phyloP scores from a whole-genome alignment of 2,113 vertebrate species.

The Sinocyclocheilus grahami region DNA sequence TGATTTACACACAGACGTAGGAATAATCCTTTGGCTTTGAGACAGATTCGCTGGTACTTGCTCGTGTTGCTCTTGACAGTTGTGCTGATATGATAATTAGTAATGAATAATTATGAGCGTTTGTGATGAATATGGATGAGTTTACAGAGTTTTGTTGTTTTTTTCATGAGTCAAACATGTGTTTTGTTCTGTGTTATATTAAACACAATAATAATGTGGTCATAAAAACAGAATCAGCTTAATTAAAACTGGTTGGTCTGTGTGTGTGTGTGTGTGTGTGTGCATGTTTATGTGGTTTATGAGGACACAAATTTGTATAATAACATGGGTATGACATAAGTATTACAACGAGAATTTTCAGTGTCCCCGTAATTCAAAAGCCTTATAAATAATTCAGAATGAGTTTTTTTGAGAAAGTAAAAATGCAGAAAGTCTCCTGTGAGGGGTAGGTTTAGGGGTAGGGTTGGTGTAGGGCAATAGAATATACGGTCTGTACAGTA shows the following conservation, averaged over 20 bases:
- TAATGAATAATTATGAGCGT: constrained; percentile 44
- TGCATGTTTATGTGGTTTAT: too few relatives aligned
- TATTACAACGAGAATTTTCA: too few relatives aligned
- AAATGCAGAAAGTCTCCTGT: too few relatives aligned
- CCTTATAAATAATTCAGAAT: too few relatives aligned
- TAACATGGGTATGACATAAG: too few relatives aligned
- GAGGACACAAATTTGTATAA: too few relatives aligned
- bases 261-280: neutral
- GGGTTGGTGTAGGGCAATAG: too few relatives aligned
- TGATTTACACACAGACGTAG: neutral
- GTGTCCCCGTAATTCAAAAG: too few relatives aligned
- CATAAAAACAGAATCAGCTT: constrained; percentile 7
- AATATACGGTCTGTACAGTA: too few relatives aligned
- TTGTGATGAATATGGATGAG: constrained; percentile 40
- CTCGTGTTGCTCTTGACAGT: constrained; percentile 27
- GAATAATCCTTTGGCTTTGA: neutral
- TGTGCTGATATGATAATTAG: constrained; percentile 43
- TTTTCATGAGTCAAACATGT: neutral
- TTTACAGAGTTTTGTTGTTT: constrained; percentile 33
- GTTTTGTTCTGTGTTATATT: neutral
- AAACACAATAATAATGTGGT: neutral
- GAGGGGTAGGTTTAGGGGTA: too few relatives aligned
- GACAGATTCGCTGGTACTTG: neutral
- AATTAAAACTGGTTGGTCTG: neutral
- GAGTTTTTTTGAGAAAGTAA: too few relatives aligned